Base-by-base conservation (phyloP, 2,797 vertebrate species). In the Triplophysa bombifrons region DNA sequence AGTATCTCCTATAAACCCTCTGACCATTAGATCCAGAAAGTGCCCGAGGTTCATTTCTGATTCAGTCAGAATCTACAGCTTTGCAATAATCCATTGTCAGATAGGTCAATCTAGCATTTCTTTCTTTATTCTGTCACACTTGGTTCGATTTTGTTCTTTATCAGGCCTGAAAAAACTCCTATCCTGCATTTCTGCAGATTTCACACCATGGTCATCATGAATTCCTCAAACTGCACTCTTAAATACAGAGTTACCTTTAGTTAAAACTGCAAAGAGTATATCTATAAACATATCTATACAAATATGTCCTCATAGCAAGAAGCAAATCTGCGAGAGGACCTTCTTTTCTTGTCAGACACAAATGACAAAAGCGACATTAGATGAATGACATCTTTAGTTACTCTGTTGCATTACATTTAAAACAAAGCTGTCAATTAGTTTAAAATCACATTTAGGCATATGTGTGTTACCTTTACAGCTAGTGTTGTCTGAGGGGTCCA, bases 391-490 rank as follows among this genome's bases (percentile, higher is more conserved):
- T 50, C 12, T 50, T 50, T 16, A 50, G 2, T 50, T 50, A 11
- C 12, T 50, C 46, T 50, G 46, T 50, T 16, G 46, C 14, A 30
- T 30, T 4, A 30, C 30, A 16, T 50, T 50, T 50, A 4, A 14
- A 3, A 14, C 3, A 16, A 50, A 50, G 48, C 13, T 14, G 48
- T 50, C 3, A 51, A 19, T 51, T 17, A 19, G 50, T 51, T 51
- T 51, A 19, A 10, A n/a, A 19, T 19, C 19, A 20, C 8, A 51
- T 51, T 51, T 11, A 55, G 20, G 17, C 17, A 17, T 51, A 1
- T 13, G 22, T 38, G 9, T 1, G 12, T 77, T 91, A 98, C 97
- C 96, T 92, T 94, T 92, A 89, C 97, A 98, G 84, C 96, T 98
- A 91, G 95, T 95, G 0, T 95, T 92, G 71, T 98, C 96, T 0